A percentile compares a stretch with the other conserved stretches of the same genome.
phyloP scores from a whole-genome alignment of 2,797 vertebrate genomes.

The Anabas testudineus region DNA sequence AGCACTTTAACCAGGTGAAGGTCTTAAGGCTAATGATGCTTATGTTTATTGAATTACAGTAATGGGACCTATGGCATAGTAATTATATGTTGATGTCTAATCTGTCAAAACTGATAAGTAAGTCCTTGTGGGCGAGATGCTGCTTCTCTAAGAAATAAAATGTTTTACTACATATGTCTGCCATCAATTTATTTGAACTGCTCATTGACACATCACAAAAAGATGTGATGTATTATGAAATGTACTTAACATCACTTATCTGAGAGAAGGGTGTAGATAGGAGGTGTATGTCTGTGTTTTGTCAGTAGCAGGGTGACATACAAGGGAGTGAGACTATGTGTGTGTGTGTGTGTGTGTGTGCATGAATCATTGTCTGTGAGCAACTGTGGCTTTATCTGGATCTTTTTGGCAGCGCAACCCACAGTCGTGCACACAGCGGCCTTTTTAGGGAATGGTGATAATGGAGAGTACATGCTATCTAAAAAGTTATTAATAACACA shows the following conservation, averaged over 20 bases:
- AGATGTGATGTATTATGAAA: neutral
- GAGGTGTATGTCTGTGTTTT: constrained; percentile 50
- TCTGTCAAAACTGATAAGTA: constrained; percentile 37
- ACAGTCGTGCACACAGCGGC: constrained; percentile 30
- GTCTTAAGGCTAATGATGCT: constrained; percentile 39
- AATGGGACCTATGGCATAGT: constrained; percentile 13
- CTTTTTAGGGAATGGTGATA: constrained; percentile 78
- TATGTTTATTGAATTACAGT: constrained; percentile 40
- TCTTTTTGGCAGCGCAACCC: constrained; percentile 19
- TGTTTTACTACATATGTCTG: constrained; percentile 48
- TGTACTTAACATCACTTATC: constrained; percentile 19
- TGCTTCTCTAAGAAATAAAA: constrained; percentile 67
- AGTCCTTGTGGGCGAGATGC: constrained; percentile 31
- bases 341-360: constrained; percentile 2
- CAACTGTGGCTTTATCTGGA: constrained; percentile 48
- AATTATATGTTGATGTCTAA: constrained; percentile 41
- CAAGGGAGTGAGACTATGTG: constrained; percentile 16
- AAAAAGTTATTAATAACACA: constrained; percentile 82
- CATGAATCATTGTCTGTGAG: constrained; percentile 36
- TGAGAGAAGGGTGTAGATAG: constrained; percentile 46
- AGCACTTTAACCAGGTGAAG: constrained; percentile 73
- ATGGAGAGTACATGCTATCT: constrained; percentile 70
- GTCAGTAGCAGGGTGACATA: constrained; percentile 46
- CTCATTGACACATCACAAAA: neutral
- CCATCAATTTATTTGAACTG: neutral